These are phyloP conservation scores for Brienomyrus longianalis DNA, from an alignment of 2,113 vertebrate genomes.

Conservation along the genomic window DNA sequence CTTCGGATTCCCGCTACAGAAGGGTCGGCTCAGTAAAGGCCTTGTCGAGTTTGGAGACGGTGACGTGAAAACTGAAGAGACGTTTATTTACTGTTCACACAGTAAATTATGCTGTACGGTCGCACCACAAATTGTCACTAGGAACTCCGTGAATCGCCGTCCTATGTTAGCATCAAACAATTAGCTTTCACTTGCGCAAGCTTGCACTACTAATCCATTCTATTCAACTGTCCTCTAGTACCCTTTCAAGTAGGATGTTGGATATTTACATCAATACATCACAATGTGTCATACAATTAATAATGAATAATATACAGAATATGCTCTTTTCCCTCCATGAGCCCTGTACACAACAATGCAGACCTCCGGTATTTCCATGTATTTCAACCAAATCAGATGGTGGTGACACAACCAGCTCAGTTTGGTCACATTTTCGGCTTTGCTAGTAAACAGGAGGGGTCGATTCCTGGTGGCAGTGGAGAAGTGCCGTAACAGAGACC, in stretches of 20 bases:
- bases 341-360: not conserved
- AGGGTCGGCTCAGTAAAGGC: not conserved
- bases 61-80: not conserved
- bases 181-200: not conserved
- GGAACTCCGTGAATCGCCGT: not conserved
- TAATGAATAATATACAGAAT: not conserved
- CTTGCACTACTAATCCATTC: not conserved
- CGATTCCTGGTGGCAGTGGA: not conserved
- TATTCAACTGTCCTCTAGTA: not conserved
- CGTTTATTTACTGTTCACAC: not conserved
- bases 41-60: not conserved
- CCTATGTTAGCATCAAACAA: not conserved
- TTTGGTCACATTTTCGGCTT: not conserved
- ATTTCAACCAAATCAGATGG: not conserved
- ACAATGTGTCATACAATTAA: not conserved
- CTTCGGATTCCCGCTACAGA: not conserved
- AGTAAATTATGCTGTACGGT: not conserved
- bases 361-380: not conserved
- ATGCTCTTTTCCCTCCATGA: not conserved
- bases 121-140: not conserved
- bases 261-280: not conserved
- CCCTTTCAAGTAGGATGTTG: not conserved
- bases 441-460: not conserved
- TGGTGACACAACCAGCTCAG: not conserved
- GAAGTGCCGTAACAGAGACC: not conserved